A percentile compares a stretch with the other conserved stretches of the same genome.
These are phyloP conservation scores for Capreolus pygargus DNA, from an alignment of 2,113 vertebrate species.

Conservation along the genomic window DNA sequence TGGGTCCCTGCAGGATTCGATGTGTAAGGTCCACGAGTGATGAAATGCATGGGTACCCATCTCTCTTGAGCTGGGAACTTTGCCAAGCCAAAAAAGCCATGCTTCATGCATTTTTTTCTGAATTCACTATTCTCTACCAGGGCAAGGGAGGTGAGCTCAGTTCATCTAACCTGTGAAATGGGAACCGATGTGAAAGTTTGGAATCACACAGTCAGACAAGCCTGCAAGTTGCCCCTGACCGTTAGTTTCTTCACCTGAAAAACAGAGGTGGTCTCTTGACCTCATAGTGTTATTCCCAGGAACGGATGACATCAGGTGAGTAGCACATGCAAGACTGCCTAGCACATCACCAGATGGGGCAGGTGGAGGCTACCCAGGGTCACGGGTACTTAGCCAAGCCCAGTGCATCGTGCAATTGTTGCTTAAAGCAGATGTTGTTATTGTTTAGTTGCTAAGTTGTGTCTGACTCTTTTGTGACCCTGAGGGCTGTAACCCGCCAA, in stretches of 20 bases:
- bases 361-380: fast-evolving
- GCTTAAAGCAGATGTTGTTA: not conserved
- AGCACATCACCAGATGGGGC: fast-evolving
- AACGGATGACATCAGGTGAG: fast-evolving
- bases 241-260: not conserved
- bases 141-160: not conserved
- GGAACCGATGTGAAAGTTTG: fast-evolving
- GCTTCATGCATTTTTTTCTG: not conserved
- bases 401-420: fast-evolving
- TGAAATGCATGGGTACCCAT: fast-evolving
- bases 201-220: not conserved
- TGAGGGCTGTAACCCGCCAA: not conserved
- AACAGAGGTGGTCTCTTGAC: fast-evolving
- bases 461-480: not conserved
- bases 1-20: not conserved
- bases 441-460: not conserved
- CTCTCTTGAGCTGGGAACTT: not conserved
- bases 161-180: not conserved
- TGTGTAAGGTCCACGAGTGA: not conserved
- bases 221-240: not conserved
- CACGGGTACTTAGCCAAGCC: not conserved
- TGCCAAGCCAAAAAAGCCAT: not conserved
- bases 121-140: fast-evolving
- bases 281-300: fast-evolving
- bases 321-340: fast-evolving